phyloP scores from a whole-genome alignment of 2,797 vertebrate genomes.

The Hyperoplus immaculatus region DNA sequence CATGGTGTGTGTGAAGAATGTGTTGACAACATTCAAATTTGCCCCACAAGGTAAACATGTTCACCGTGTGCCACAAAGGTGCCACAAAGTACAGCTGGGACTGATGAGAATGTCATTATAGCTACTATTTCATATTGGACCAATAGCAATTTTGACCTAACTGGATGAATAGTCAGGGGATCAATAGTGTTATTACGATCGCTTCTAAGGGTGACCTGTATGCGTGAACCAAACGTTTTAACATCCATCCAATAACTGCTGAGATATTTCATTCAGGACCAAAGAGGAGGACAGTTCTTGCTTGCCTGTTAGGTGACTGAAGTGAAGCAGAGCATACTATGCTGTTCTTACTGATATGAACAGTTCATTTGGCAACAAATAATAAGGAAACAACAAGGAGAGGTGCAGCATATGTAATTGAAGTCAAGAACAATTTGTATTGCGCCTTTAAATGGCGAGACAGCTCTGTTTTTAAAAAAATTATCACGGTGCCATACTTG shows the following conservation, averaged over 20 bases:
- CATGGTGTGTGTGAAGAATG: constrained; percentile 34
- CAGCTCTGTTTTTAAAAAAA: background rate
- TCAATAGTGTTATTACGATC: background rate
- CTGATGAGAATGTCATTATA: background rate
- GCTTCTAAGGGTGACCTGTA: background rate
- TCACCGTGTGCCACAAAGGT: background rate
- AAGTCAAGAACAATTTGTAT: background rate
- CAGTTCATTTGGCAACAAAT: constrained; percentile 6
- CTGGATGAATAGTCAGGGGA: background rate
- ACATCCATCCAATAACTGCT: background rate
- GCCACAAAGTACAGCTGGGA: background rate
- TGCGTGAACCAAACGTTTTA: background rate
- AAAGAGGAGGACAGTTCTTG: background rate
- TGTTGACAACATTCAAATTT: too few species aligned
- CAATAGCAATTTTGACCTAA: background rate
- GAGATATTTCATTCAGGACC: background rate
- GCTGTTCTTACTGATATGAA: constrained; percentile 13
- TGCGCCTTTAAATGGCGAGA: background rate
- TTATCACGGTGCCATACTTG: constrained; percentile 5
- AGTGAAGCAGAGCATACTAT: background rate
- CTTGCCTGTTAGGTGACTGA: background rate
- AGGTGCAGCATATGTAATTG: background rate
- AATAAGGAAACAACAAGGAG: background rate
- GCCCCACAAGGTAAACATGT: background rate
- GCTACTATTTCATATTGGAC: background rate